A percentile compares a stretch with the other conserved stretches of the same genome.
Evolutionary conservation across 2,888 invertebrate species (phyloP).

Genomic region (Linyphia triangularis): DNA sequence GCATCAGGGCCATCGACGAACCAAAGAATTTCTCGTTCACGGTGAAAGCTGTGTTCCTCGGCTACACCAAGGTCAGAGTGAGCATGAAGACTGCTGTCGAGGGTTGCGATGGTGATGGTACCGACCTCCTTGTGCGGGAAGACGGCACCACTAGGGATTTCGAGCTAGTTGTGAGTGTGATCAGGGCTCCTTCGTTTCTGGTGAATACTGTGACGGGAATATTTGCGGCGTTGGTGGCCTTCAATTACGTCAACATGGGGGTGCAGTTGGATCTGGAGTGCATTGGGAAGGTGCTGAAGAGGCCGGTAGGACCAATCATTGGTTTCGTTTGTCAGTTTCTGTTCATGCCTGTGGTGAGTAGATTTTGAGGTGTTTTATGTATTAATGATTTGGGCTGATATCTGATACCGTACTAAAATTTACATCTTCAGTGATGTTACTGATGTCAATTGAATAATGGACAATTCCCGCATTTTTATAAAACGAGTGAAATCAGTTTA

Average conservation of each 20-base stretch:
- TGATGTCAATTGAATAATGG: too few relatives aligned
- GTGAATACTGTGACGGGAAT: constrained; percentile 78
- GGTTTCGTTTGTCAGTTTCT: constrained; percentile 82
- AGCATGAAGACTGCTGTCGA: constrained; percentile 15
- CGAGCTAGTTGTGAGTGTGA: constrained; percentile 69
- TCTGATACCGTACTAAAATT: background rate
- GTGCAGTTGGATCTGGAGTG: constrained; percentile 80
- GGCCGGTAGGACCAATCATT: constrained; percentile 81
- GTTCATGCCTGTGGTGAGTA: constrained; percentile 82
- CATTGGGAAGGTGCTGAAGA: constrained; percentile 80
- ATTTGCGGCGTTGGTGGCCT: constrained; percentile 79
- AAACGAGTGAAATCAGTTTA: too few relatives aligned
- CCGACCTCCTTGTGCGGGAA: background rate
- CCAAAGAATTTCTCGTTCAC: constrained; percentile 79
- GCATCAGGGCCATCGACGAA: constrained; percentile 32
- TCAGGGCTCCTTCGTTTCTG: constrained; percentile 45
- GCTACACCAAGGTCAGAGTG: constrained; percentile 67
- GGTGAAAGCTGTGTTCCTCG: constrained; percentile 69
- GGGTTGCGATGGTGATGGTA: background rate
- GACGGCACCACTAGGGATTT: background rate
- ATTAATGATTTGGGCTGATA: background rate
- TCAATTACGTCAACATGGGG: constrained; percentile 81
- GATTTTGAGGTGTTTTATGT: too few relatives aligned
- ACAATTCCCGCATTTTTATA: too few relatives aligned
- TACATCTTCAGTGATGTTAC: too few relatives aligned